Evolutionary conservation across 2,113 vertebrate genomes (phyloP).

Genomic region (Grallaria varia): DNA sequence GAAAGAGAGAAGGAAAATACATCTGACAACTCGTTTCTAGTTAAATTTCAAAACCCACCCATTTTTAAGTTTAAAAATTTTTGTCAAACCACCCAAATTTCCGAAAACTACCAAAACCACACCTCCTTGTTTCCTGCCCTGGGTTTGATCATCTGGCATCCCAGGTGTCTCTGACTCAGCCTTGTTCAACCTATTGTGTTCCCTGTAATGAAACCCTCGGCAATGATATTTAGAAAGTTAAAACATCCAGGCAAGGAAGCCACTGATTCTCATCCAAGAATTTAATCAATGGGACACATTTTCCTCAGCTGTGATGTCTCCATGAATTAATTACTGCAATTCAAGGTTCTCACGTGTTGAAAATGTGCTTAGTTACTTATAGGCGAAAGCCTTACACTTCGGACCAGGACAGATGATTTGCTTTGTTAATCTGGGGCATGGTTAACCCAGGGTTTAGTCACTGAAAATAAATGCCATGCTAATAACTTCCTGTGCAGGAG

Average conservation of each 20-base stretch:
- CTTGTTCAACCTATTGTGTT: neutral
- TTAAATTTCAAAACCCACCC: neutral
- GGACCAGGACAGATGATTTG: neutral
- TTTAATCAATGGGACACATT: neutral
- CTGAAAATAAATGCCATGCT: neutral
- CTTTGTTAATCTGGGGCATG: neutral
- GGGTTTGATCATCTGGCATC: neutral
- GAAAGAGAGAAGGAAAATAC: neutral
- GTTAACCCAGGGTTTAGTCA: neutral
- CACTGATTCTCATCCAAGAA: slow-evolving; percentile 41
- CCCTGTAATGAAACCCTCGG: neutral
- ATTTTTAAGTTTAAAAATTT: neutral
- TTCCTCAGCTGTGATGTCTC: neutral
- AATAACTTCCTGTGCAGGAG: neutral
- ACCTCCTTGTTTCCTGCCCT: neutral
- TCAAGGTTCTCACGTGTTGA: neutral
- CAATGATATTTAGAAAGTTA: slow-evolving; percentile 13
- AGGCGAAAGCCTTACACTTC: neutral
- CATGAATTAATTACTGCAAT: slow-evolving; percentile 29
- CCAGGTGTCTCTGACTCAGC: neutral
- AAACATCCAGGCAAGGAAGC: neutral
- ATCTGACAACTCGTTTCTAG: neutral
- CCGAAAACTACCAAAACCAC: neutral
- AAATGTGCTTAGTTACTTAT: neutral
- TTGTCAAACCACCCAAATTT: neutral